Conservation (phyloP, 2,113 vertebrate species). For the Opisthocomus hoazin region DNA sequence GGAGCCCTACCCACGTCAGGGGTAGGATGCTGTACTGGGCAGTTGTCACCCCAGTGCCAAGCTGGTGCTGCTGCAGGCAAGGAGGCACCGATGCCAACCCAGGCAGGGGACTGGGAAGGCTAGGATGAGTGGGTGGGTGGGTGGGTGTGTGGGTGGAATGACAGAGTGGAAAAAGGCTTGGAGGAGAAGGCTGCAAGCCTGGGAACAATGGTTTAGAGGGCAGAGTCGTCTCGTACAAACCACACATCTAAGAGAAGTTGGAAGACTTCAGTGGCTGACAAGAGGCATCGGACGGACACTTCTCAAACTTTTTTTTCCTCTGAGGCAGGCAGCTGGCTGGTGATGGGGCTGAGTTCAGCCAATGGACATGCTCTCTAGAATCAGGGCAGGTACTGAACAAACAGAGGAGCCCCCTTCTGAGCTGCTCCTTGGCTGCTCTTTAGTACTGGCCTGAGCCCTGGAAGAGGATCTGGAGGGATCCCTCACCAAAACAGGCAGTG, state of each 20-base stretch:
- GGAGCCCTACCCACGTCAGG: neutral
- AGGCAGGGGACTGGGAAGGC: neutral
- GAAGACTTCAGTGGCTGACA: neutral
- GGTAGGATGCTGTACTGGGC: neutral
- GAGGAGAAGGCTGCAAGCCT: neutral
- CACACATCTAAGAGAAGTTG: neutral
- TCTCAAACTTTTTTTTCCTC: neutral
- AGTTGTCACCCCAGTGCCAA: neutral
- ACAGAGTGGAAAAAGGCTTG: neutral
- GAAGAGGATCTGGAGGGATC: neutral
- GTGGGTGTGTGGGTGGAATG: neutral
- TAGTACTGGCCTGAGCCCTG: neutral
- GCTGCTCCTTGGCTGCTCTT: neutral
- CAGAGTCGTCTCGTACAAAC: neutral
- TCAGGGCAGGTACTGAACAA: neutral
- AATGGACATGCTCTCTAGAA: neutral
- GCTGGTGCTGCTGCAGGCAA: neutral
- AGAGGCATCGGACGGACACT: accelerated
- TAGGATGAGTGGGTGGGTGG: neutral
- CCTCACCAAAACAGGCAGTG: neutral
- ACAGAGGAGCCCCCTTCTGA: neutral
- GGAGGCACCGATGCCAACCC: accelerated
- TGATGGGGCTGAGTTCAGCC: accelerated
- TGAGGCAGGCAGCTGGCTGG: neutral
- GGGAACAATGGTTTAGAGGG: neutral